Percentiles rank a stretch among this genome's conserved stretches.
Evolutionary conservation across 2,113 vertebrate species (phyloP).

Genomic region (Zapornia atra): DNA sequence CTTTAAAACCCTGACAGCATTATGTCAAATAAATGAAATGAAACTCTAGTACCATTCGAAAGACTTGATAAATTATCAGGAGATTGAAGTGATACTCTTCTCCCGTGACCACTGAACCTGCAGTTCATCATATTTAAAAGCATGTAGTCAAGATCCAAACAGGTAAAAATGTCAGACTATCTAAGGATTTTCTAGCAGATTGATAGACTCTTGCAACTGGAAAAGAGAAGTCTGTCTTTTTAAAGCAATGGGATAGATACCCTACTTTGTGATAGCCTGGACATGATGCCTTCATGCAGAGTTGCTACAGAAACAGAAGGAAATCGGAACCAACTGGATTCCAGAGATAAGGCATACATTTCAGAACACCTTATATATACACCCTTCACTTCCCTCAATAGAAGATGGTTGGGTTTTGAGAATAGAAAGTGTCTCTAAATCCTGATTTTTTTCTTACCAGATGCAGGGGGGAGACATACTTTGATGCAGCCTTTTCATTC

Average conservation of each 20-base stretch:
- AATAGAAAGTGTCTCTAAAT: background rate
- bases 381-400: background rate
- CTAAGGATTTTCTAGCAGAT: background rate
- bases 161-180: background rate
- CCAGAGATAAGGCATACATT: background rate
- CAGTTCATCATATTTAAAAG: background rate
- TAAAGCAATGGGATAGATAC: background rate
- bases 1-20: background rate
- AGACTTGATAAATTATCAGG: background rate
- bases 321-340: background rate
- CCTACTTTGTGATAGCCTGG: background rate
- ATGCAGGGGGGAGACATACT: background rate
- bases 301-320: background rate
- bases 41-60: background rate
- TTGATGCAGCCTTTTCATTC: background rate
- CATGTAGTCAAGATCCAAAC: background rate
- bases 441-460: background rate
- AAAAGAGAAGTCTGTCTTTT: background rate
- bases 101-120: background rate
- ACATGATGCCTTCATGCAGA: background rate
- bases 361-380: background rate
- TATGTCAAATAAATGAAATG: background rate
- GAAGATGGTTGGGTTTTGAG: background rate
- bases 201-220: background rate
- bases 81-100: background rate